Conservation (phyloP, 2,113 vertebrate species). For the Mormoops blainvillei region DNA sequence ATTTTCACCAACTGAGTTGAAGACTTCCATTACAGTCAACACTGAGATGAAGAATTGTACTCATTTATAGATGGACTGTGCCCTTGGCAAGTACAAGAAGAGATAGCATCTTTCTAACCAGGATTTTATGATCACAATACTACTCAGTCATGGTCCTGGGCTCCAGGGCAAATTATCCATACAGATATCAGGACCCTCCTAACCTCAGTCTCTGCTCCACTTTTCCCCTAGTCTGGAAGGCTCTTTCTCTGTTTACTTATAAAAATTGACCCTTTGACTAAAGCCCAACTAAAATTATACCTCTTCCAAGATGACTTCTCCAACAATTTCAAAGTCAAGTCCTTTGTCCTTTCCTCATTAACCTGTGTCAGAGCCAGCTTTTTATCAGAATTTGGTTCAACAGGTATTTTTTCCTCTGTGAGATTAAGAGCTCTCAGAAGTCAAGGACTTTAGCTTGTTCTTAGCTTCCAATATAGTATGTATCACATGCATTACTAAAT, state of each 20-base stretch:
- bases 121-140: neutral
- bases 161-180: neutral
- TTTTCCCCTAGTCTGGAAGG: neutral
- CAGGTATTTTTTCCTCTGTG: neutral
- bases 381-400: neutral
- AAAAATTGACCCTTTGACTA: constrained; percentile 12
- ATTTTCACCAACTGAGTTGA: neutral
- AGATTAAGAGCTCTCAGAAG: neutral
- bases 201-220: neutral
- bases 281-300: neutral
- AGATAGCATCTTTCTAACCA: neutral
- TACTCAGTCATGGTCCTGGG: neutral
- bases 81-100: neutral
- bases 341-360: neutral
- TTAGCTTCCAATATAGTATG: neutral
- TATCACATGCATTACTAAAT: neutral
- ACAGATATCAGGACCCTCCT: neutral
- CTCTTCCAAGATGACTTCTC: neutral
- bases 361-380: neutral
- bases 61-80: neutral
- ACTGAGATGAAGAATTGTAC: neutral
- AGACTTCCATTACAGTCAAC: neutral
- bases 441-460: neutral
- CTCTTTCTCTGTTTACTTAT: neutral
- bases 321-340: neutral